Evolutionary conservation across 2,113 vertebrate species (phyloP).

Genomic region (Mionectes macconnelli): DNA sequence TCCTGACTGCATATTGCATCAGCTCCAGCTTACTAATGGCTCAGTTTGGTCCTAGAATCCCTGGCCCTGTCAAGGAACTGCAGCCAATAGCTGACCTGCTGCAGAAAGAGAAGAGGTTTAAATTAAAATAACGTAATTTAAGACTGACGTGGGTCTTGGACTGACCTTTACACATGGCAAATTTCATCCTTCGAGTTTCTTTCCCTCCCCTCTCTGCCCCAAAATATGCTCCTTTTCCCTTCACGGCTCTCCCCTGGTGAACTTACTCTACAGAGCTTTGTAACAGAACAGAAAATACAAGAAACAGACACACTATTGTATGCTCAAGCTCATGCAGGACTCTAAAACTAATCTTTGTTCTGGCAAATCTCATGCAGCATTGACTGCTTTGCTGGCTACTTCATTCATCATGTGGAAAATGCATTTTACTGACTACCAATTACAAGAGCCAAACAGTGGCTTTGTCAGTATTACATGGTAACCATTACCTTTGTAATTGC

Average conservation of each 20-base stretch:
- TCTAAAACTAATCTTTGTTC: conserved; percentile 46
- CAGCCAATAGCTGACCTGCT: neutral
- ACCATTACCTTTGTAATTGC: conserved; percentile 69
- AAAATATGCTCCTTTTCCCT: neutral
- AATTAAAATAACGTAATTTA: neutral
- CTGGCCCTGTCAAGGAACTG: neutral
- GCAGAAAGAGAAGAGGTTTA: neutral
- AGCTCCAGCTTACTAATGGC: neutral
- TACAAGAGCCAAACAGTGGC: conserved; percentile 47
- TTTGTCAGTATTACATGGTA: conserved; percentile 61
- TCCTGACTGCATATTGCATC: neutral
- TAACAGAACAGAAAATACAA: conserved; percentile 8
- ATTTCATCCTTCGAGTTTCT: neutral
- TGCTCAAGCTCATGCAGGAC: neutral
- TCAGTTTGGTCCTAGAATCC: neutral
- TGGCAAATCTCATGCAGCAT: conserved; percentile 51
- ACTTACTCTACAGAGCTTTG: neutral
- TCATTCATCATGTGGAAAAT: conserved; percentile 60
- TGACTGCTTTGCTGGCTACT: conserved; percentile 47
- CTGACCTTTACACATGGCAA: neutral
- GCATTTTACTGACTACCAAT: conserved; percentile 52
- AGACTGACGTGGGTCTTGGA: neutral
- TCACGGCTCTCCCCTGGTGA: neutral
- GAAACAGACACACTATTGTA: conserved; percentile 48
- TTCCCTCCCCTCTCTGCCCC: neutral